Percentiles rank a stretch among this genome's conserved stretches.
Conservation (phyloP, 2,888 invertebrate species). For the Eremobia ochroleuca region DNA sequence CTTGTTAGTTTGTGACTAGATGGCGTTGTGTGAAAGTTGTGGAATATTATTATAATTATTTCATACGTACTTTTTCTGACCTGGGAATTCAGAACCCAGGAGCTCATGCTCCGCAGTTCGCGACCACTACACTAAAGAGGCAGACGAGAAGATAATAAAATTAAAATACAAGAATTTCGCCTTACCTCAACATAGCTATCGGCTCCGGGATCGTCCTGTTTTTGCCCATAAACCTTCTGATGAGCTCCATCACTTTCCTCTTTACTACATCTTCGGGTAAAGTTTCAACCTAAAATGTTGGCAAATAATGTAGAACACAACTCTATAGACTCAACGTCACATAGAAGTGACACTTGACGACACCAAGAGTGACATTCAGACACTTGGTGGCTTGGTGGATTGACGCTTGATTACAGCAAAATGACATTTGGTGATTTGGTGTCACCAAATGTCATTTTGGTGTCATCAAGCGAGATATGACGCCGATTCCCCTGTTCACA, state of each 20-base stretch:
- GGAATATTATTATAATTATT: too few species aligned
- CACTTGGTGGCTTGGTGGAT: neutral
- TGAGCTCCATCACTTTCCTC: conserved; percentile 77
- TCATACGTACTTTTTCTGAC: too few species aligned
- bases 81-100: too few species aligned
- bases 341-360: neutral
- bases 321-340: neutral
- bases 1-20: too few species aligned
- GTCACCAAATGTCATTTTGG: too few species aligned
- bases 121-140: too few species aligned
- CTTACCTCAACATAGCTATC: conserved; percentile 78
- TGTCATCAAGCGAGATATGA: too few species aligned
- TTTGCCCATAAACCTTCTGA: conserved; percentile 81
- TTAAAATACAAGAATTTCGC: neutral
- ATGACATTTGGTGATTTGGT: neutral
- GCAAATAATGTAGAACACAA: conserved; percentile 8
- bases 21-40: too few species aligned
- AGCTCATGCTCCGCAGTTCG: too few species aligned
- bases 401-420: neutral
- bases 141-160: neutral
- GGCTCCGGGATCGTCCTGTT: conserved; percentile 79
- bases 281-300: conserved; percentile 79
- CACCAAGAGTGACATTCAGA: neutral
- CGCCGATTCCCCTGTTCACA: too few species aligned
- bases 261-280: conserved; percentile 82